Evolutionary conservation across 2,888 invertebrate genomes (phyloP).

Genomic region (Pemphredon lugubris): DNA sequence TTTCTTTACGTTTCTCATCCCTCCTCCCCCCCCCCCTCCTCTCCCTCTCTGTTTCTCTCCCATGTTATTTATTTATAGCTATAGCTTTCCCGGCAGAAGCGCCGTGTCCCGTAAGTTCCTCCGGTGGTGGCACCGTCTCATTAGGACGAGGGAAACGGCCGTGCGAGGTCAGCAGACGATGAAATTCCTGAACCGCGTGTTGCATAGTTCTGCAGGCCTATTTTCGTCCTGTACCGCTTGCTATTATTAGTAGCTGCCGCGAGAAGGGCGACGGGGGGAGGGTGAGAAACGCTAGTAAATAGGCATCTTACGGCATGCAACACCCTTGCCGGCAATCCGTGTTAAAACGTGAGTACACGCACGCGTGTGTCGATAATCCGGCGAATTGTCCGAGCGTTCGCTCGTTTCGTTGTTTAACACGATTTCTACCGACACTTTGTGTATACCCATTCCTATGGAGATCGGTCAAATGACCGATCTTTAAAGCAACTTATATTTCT

Average conservation of each 20-base stretch:
- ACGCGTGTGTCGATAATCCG: constrained; percentile 28
- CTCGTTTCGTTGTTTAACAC: no score
- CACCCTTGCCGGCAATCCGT: constrained; percentile 1
- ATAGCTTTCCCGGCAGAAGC: constrained; percentile 11
- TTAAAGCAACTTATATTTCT: no score
- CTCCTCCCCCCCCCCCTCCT: no score
- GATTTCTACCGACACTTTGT: no score
- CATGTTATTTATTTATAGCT: constrained; percentile 26
- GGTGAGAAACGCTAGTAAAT: constrained; percentile 60
- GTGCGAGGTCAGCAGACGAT: constrained; percentile 64
- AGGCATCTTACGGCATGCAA: constrained; percentile 44
- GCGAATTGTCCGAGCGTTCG: no score
- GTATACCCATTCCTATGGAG: no score
- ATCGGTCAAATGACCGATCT: no score
- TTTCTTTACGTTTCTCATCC: no score
- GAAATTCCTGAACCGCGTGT: constrained; percentile 68
- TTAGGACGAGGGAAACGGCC: constrained; percentile 60
- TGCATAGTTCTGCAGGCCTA: constrained; percentile 74
- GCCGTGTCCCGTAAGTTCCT: constrained; percentile 5
- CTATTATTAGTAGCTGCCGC: constrained; percentile 68
- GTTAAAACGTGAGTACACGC: constrained; percentile 13
- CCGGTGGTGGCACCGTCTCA: constrained; percentile 42
- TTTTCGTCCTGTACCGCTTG: constrained; percentile 69
- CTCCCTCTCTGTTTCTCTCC: no score
- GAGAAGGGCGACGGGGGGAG: constrained; percentile 34